Evolutionary conservation across 2,797 vertebrate genomes (phyloP), one percentile per base, ranked within the genome.

Genomic region (Bradypodion pumilum): DNA sequence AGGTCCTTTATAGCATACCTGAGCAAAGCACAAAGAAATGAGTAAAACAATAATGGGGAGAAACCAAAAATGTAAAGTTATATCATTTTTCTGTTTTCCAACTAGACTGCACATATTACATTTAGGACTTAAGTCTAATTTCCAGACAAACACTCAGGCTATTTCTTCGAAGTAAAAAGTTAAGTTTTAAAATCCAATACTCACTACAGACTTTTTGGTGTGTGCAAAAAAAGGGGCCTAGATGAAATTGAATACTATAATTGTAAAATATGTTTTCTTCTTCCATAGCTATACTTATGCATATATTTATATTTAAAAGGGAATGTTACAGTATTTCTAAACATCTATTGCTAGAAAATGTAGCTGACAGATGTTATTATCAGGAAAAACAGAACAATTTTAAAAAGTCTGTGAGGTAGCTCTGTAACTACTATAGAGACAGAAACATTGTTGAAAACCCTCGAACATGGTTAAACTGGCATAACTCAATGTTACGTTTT

Each of bases 1-100:
- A 99, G 97, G 94, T 98, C 98, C 95, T 99, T 99, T 94, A 99
- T 99, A 89, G 98, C 97, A 76, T 99, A 99, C 90, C 98, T 99
- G 92, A 46, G 56, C 32, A 75, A 15, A 82, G 88, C n/a, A 84
- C 74, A 80, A 84, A 81, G 80, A 32, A 87, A 78, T 46, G 27
- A 52, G 49, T 6, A 76, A 84, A 69, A 73, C 0, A 6, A 0
- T 74, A 35, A 90, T 78, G 85, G 74, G 25, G 65, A 8, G 46
- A 1, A 68, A 1, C 74, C 21, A 42, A 87, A 69, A 60, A 66
- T 37, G 3, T n/a, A 12, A 1, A 13, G 82, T 29, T 84, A 85
- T 82, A 21, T 7, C 35, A 46, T n/a, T 74, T 19, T 29, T 4
- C 52, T n/a, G 3, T 60, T 49, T 74, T 13, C 5, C 5, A 81